phyloP scores from a whole-genome alignment of 2,797 vertebrate species.

The Tragelaphus oryx region DNA sequence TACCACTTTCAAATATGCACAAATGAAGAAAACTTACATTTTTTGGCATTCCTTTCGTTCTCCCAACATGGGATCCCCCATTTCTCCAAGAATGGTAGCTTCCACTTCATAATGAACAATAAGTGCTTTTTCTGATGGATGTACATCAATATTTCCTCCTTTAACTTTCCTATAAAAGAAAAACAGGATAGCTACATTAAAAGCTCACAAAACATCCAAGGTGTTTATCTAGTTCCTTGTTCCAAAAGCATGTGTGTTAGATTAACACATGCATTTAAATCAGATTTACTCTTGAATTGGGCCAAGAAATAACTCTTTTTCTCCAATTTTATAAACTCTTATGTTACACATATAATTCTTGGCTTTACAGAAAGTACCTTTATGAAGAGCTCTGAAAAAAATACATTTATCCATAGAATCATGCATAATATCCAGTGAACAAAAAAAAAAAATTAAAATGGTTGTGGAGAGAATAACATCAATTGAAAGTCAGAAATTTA shows the following conservation, averaged over 20 bases:
- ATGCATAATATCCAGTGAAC: not conserved
- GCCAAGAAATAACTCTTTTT: not conserved
- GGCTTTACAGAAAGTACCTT: not conserved
- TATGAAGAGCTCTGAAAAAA: not conserved
- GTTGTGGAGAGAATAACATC: not conserved
- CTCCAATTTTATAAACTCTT: not conserved
- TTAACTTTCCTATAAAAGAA: constrained; percentile 88
- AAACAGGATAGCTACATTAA: not conserved
- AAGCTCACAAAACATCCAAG: constrained; percentile 37
- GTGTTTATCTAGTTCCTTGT: not conserved
- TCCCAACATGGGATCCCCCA: constrained; percentile 89
- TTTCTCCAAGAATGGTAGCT: constrained; percentile 91
- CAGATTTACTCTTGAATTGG: not conserved
- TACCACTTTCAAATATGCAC: constrained; percentile 1
- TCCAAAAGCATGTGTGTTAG: not conserved
- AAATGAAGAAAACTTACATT: constrained; percentile 85
- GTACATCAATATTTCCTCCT: constrained; percentile 92
- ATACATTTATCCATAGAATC: not conserved
- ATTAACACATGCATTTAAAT: constrained; percentile 9
- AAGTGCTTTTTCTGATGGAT: constrained; percentile 94
- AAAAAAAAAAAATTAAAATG: not conserved
- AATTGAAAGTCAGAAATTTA: not conserved
- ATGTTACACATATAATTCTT: not conserved
- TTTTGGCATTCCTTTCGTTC: constrained; percentile 95
- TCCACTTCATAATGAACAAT: constrained; percentile 96